phyloP scores from a whole-genome alignment of 2,797 vertebrate species.

The Perdix hodgsoniae region DNA sequence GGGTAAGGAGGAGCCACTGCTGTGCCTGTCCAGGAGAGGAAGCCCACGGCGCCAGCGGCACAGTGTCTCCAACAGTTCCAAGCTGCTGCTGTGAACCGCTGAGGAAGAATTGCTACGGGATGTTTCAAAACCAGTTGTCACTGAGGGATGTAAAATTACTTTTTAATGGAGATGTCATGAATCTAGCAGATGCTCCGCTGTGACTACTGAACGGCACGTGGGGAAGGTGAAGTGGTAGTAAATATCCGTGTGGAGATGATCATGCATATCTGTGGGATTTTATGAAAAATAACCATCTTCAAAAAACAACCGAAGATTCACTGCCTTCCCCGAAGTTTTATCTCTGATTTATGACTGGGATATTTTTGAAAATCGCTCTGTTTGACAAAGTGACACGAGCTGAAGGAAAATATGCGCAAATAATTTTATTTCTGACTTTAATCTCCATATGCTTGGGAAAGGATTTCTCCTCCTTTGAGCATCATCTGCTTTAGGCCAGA shows the following conservation, averaged over 20 bases:
- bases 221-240: slow-evolving; percentile 66
- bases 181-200: slow-evolving; percentile 58
- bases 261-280: slow-evolving; percentile 37
- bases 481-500: slow-evolving; percentile 19
- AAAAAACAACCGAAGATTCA: slow-evolving; percentile 60
- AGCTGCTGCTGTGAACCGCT: slow-evolving; percentile 21
- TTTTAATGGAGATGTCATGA: slow-evolving; percentile 34
- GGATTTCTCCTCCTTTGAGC: slow-evolving; percentile 43
- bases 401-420: slow-evolving; percentile 61
- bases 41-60: background rate
- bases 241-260: slow-evolving; percentile 45
- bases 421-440: slow-evolving; percentile 61
- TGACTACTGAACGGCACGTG: slow-evolving; percentile 58
- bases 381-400: slow-evolving; percentile 52
- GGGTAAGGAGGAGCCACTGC: background rate
- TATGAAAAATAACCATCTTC: slow-evolving; percentile 49
- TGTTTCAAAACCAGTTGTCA: slow-evolving; percentile 43
- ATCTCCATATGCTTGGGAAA: slow-evolving; percentile 40
- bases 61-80: slow-evolving; percentile 18
- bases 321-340: slow-evolving; percentile 42
- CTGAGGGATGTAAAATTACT: slow-evolving; percentile 41
- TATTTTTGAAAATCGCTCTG: slow-evolving; percentile 63
- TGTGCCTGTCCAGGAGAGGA: background rate
- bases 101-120: slow-evolving; percentile 52
- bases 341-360: slow-evolving; percentile 68